Percentiles rank a stretch among this genome's conserved stretches.
Conservation (phyloP, 2,113 vertebrate genomes). For the Phaethornis superciliosus region DNA sequence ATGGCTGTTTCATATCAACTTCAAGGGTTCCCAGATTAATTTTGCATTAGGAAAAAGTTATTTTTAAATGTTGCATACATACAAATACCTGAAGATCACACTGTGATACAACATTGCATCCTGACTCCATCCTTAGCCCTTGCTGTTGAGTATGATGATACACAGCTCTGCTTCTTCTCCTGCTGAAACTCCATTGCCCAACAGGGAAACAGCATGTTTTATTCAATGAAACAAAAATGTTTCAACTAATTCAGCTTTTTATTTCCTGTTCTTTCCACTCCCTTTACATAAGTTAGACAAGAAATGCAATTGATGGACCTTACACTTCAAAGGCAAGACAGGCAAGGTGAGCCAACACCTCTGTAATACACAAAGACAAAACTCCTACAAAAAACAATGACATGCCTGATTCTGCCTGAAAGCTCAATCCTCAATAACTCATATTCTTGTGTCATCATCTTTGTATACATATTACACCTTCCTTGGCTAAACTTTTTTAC, state of each 20-base stretch:
- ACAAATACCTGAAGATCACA: background rate
- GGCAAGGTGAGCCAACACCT: background rate
- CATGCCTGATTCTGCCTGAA: background rate
- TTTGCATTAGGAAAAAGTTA: background rate
- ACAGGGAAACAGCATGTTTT: background rate
- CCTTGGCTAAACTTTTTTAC: background rate
- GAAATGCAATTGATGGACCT: background rate
- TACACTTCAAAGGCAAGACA: background rate
- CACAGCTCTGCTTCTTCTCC: background rate
- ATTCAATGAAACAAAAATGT: background rate
- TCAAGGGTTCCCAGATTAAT: background rate
- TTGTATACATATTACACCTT: background rate
- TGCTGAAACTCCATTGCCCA: rapidly evolving
- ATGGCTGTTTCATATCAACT: background rate
- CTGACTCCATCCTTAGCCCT: background rate
- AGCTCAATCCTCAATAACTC: background rate
- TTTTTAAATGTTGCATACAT: background rate
- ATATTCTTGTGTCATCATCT: background rate
- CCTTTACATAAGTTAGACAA: background rate
- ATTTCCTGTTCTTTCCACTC: background rate
- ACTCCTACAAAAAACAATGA: background rate
- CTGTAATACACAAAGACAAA: rapidly evolving
- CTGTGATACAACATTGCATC: background rate
- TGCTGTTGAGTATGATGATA: background rate
- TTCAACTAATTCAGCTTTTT: background rate